These are phyloP conservation scores for Leptobrachium leishanense DNA, from an alignment of 2,113 vertebrate genomes.

Conservation along the genomic window DNA sequence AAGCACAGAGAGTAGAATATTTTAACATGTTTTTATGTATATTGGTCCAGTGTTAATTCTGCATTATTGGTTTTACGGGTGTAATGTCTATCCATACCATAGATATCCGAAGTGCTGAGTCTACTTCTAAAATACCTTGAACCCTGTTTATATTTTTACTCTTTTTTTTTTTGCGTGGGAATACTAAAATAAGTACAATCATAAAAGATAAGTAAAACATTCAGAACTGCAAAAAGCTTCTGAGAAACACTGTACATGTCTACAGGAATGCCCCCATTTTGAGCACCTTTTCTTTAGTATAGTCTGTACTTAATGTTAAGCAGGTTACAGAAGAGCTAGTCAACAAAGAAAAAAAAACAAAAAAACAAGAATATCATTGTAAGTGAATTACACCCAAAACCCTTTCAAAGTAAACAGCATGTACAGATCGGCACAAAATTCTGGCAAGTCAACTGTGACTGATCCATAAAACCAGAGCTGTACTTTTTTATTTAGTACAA, in stretches of 20 bases:
- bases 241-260: conserved; percentile 10
- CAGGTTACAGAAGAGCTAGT: conserved; percentile 63
- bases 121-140: conserved; percentile 24
- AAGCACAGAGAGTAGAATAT: neutral
- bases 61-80: neutral
- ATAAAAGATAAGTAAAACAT: conserved; percentile 26
- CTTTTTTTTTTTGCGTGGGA: conserved; percentile 46
- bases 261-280: conserved; percentile 59
- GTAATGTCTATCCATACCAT: neutral
- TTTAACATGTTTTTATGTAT: neutral
- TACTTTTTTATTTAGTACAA: conserved; percentile 70
- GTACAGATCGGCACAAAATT: conserved; percentile 68
- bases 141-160: conserved; percentile 44
- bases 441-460: conserved; percentile 65
- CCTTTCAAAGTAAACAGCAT: conserved; percentile 64
- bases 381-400: conserved; percentile 63
- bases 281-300: conserved; percentile 67
- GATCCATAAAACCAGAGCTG: conserved; percentile 69
- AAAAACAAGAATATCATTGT: conserved; percentile 60
- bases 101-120: neutral
- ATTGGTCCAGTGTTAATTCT: neutral
- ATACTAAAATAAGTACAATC: conserved; percentile 56
- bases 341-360: conserved; percentile 59
- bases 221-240: conserved; percentile 58
- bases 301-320: conserved; percentile 64